A percentile compares a stretch with the other conserved stretches of the same genome.
These are phyloP conservation scores for Drosophila ambigua DNA, from an alignment of 1,140 invertebrate species.

Conservation along the genomic window DNA sequence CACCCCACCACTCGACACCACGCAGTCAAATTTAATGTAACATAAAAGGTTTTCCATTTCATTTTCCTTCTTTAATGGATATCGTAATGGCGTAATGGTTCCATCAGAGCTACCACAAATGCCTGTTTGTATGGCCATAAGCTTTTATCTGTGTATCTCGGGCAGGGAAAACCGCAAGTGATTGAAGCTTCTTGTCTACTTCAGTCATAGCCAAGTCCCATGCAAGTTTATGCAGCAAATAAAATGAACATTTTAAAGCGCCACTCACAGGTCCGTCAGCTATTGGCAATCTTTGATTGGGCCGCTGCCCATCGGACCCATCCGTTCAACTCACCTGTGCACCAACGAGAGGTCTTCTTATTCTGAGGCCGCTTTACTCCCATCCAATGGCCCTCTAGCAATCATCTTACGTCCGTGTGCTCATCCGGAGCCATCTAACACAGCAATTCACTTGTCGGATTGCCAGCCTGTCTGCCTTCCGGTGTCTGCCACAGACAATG, in stretches of 20 bases:
- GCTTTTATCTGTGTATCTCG: neutral
- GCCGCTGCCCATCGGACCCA: too few relatives aligned
- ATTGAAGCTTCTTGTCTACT: neutral
- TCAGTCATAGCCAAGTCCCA: neutral
- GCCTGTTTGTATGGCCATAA: constrained; percentile 2
- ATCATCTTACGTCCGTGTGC: constrained; percentile 1
- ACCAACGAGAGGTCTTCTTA: neutral
- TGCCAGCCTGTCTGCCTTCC: constrained; percentile 2
- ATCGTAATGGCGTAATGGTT: constrained; percentile 26
- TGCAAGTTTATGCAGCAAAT: too few relatives aligned
- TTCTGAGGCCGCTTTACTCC: neutral
- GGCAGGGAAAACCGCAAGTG: neutral
- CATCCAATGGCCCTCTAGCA: neutral
- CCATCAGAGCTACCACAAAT: constrained; percentile 36
- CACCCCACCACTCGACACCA: constrained; percentile 21
- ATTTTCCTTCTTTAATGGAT: constrained; percentile 22
- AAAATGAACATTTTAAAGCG: too few relatives aligned
- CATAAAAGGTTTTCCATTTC: constrained; percentile 52
- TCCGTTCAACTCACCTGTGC: too few relatives aligned
- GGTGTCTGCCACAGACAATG: constrained; percentile 23
- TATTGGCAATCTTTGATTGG: too few relatives aligned
- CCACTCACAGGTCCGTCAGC: too few relatives aligned
- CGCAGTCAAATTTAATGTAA: constrained; percentile 51
- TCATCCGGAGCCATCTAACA: neutral
- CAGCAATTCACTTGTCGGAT: constrained; percentile 14